Percentiles rank a stretch among this genome's conserved stretches.
Conservation (phyloP, 2,113 vertebrate genomes). For the Prolemur simus region DNA sequence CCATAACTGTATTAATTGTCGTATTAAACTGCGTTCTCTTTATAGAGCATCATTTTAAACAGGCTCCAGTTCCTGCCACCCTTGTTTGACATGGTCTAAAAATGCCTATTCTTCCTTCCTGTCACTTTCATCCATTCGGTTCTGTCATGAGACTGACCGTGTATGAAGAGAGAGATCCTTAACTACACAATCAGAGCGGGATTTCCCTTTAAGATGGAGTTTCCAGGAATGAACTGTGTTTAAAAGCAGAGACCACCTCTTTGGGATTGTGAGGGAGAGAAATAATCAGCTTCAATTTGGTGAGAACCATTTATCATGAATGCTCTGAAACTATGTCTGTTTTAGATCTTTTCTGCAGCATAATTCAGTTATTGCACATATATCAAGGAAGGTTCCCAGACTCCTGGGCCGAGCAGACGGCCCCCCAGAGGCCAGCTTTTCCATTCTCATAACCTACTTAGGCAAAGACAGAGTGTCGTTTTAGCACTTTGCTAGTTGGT, state of each 20-base stretch:
- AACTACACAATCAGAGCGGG: not conserved
- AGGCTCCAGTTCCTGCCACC: not conserved
- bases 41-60: not conserved
- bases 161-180: constrained; percentile 11
- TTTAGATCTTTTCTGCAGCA: constrained; percentile 54
- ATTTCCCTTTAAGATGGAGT: constrained; percentile 29
- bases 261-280: not conserved
- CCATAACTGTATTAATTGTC: not conserved
- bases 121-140: not conserved
- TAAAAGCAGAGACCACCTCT: constrained; percentile 50
- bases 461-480: constrained; percentile 50
- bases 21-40: not conserved
- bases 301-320: constrained; percentile 61
- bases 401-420: not conserved
- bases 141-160: not conserved
- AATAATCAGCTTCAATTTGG: constrained; percentile 56
- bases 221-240: constrained; percentile 58
- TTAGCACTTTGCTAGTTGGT: constrained; percentile 57
- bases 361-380: constrained; percentile 55
- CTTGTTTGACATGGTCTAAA: not conserved
- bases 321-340: not conserved
- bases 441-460: constrained; percentile 40
- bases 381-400: constrained; percentile 47
- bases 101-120: not conserved
- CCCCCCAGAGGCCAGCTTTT: not conserved